Base-by-base conservation (phyloP, 2,797 vertebrate genomes). In the Nannoperca obscura region DNA sequence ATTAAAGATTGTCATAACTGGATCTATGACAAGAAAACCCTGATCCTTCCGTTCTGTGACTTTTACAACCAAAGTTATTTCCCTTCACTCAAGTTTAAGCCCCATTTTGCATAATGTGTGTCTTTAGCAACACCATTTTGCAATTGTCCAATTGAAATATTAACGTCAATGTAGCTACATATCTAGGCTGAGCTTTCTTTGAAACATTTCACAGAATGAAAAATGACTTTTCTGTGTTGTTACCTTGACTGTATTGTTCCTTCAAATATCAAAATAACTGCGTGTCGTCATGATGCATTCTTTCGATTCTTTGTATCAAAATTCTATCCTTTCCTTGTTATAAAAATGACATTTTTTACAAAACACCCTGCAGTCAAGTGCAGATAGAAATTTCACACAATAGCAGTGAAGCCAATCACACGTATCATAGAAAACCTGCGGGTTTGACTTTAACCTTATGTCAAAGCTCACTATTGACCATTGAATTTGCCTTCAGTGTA, bases 1-100 rank as follows among this genome's bases (percentile, higher is more conserved):
- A 85, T 87, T 83, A 87, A 83, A 67, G 53, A 67, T 78, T 83
- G 55, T 59, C 59, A 78, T 55, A 76, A 34, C 34, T 49, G 24
- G 74, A 70, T 80, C 52, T 34, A 5, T 60, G 55, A 66, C 78
- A 67, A 74, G 73, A 62, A 79, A 83, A 76, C n/a, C 42, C 62
- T 78, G 69, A 84, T 61, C 50, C 27, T n/a, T 50, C 34, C 52
- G 15, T 46, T 76, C 17, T 14, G 11, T 19, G 3, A 20, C 4
- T 7, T 54, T 61, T 19, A 17, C n/a, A 49, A 42, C 22, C 13
- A 40, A 52, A 49, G 30, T 67, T 52, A 38, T 67, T 78, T 32
- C 44, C 19, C 22, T 22, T 55, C 63, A 47, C 42, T 60, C 24
- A 8, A 52, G 47, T 60, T 72, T 47, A 74, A 76, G 49, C 47